These are phyloP conservation scores for Temnothorax nylanderi DNA, from an alignment of 1,140 invertebrate species.

Conservation along the genomic window DNA sequence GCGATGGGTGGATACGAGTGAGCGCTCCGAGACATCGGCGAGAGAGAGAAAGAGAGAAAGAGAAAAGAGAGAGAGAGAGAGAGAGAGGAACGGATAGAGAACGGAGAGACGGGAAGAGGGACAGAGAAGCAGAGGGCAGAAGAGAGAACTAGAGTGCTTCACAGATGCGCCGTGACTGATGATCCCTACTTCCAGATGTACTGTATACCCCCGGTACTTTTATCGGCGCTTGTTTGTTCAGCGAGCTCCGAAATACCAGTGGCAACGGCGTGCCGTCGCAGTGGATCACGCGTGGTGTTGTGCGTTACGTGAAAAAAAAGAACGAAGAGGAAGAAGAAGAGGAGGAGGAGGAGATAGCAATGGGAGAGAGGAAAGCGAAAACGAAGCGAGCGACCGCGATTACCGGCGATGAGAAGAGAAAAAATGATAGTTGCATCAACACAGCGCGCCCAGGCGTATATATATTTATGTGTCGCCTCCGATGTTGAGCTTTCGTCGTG, in stretches of 20 bases:
- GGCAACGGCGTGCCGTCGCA: constrained; percentile 67
- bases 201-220: constrained; percentile 82
- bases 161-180: constrained; percentile 86
- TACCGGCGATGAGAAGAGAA: constrained; percentile 57
- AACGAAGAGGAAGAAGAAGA: background rate
- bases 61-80: background rate
- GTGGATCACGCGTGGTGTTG: constrained; percentile 65
- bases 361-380: constrained; percentile 50
- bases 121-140: constrained; percentile 69
- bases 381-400: constrained; percentile 64
- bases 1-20: constrained; percentile 64
- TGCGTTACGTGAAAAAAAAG: constrained; percentile 23
- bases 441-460: constrained; percentile 59
- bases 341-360: constrained; percentile 1
- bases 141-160: constrained; percentile 73
- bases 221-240: constrained; percentile 85
- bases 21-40: constrained; percentile 49
- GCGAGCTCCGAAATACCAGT: constrained; percentile 76
- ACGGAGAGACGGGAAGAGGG: constrained; percentile 34
- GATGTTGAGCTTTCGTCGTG: constrained; percentile 71
- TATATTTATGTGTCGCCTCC: constrained; percentile 70
- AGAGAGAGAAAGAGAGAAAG: constrained; percentile 19
- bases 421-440: constrained; percentile 73
- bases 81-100: background rate
- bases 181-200: constrained; percentile 85